Conservation (phyloP, 2,113 vertebrate genomes). For the Solea senegalensis region DNA sequence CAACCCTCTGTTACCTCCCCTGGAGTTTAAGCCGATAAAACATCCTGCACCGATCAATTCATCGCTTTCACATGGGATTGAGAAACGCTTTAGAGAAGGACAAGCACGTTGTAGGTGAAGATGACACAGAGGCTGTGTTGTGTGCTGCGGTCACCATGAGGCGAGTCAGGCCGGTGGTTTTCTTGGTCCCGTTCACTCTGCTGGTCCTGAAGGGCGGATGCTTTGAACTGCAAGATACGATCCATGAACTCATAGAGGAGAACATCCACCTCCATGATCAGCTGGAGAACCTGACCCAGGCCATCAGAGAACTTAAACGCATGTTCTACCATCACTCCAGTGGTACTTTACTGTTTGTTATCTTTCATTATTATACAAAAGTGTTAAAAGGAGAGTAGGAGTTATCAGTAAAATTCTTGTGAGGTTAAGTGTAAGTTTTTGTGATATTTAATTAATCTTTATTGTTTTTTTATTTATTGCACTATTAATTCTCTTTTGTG, state of each 20-base stretch:
- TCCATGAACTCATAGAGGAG: constrained; percentile 82
- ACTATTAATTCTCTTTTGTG: no score
- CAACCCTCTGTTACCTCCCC: constrained; percentile 32
- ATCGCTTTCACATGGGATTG: background rate
- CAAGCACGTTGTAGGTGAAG: constrained; percentile 9
- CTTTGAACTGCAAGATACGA: constrained; percentile 86
- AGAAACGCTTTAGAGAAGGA: background rate
- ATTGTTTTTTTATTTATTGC: no score
- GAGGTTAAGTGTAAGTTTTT: no score
- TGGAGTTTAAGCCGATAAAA: constrained; percentile 32
- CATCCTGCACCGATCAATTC: constrained; percentile 18
- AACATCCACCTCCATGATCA: constrained; percentile 84
- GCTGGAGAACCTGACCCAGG: constrained; percentile 83
- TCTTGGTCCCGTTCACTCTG: constrained; percentile 37
- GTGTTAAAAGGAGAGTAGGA: background rate
- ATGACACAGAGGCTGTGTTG: constrained; percentile 25
- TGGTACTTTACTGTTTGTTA: constrained; percentile 57
- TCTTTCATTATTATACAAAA: background rate
- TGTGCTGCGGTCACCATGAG: constrained; percentile 37
- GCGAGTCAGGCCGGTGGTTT: constrained; percentile 13
- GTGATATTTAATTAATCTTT: no score
- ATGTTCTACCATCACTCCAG: constrained; percentile 78
- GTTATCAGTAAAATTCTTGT: background rate
- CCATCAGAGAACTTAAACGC: constrained; percentile 76
- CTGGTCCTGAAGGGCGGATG: constrained; percentile 45